phyloP scores from a whole-genome alignment of 2,797 vertebrate species.

The Adrianichthys oophorus region DNA sequence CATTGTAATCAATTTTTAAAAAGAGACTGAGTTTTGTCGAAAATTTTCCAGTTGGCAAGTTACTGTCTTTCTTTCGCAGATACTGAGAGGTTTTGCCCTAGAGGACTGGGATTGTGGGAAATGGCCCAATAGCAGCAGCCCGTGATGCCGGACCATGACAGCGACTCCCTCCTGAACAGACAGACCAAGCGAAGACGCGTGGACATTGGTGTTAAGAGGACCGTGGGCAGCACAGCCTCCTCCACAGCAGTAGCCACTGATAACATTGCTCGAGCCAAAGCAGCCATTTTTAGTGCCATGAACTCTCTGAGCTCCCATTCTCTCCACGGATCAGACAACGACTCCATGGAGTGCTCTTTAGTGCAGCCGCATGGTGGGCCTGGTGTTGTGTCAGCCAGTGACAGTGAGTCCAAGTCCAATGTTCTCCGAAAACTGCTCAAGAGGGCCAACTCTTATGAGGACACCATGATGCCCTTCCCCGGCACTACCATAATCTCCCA shows the following conservation, averaged over 20 bases:
- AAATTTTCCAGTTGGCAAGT: too few relatives aligned
- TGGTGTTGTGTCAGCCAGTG: slow-evolving; percentile 68
- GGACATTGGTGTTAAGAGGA: slow-evolving; percentile 99
- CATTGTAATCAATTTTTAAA: too few relatives aligned
- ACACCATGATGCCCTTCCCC: slow-evolving; percentile 98
- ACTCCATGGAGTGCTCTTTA: slow-evolving; percentile 95
- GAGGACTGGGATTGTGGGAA: slow-evolving; percentile 93
- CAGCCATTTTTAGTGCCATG: slow-evolving; percentile 96
- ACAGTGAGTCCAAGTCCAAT: slow-evolving; percentile 88
- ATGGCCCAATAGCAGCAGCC: slow-evolving; percentile 97
- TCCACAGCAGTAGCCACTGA: slow-evolving; percentile 86
- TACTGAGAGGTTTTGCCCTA: slow-evolving; percentile 90
- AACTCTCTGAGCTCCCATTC: slow-evolving; percentile 84
- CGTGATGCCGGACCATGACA: slow-evolving; percentile 99
- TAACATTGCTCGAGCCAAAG: slow-evolving; percentile 87
- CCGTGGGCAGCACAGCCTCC: slow-evolving; percentile 93
- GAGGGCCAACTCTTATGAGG: slow-evolving; percentile 98
- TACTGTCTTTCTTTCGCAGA: slow-evolving; percentile 74
- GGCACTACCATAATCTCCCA: slow-evolving; percentile 98
- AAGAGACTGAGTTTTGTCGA: too few relatives aligned
- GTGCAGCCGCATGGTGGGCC: slow-evolving; percentile 93
- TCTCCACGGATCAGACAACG: slow-evolving; percentile 92
- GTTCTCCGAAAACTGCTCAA: slow-evolving; percentile 99
- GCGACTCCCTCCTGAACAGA: slow-evolving; percentile 98
- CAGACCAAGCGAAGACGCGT: slow-evolving; percentile 99